A percentile compares a stretch with the other conserved stretches of the same genome.
phyloP scores from a whole-genome alignment of 2,797 vertebrate species.

The Peromyscus eremicus region DNA sequence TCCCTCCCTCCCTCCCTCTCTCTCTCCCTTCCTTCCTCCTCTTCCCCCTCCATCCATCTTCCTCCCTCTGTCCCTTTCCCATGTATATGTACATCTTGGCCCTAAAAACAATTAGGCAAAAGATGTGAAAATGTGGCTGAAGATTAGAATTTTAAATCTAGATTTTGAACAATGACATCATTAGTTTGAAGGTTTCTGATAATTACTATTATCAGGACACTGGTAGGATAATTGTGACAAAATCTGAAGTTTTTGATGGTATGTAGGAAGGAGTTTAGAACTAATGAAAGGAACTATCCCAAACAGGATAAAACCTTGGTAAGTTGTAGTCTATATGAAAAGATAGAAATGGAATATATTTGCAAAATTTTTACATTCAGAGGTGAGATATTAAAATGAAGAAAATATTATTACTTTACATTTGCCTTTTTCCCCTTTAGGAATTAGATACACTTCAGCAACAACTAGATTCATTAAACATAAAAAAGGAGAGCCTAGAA shows the following conservation, averaged over 20 bases:
- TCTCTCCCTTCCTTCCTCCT: neutral
- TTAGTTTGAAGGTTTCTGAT: constrained; percentile 40
- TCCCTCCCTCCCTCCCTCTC: neutral
- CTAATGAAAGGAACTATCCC: constrained; percentile 44
- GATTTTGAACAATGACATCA: constrained; percentile 32
- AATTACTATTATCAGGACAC: neutral
- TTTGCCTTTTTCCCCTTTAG: constrained; percentile 84
- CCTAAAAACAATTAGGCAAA: constrained; percentile 50
- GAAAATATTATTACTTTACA: constrained; percentile 42
- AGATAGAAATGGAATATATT: neutral
- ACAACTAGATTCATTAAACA: constrained; percentile 92
- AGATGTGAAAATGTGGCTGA: constrained; percentile 7
- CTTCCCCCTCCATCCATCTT: neutral
- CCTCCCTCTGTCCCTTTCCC: neutral
- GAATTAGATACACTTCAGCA: constrained; percentile 94
- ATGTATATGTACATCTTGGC: neutral
- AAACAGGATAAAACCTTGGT: constrained; percentile 42
- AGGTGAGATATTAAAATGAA: constrained; percentile 24
- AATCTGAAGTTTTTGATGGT: neutral
- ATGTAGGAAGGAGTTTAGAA: constrained; percentile 41
- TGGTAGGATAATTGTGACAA: neutral
- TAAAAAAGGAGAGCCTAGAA: constrained; percentile 93
- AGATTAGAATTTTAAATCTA: neutral
- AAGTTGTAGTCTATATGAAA: constrained; percentile 38
- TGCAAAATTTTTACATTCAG: neutral